Base-by-base conservation (phyloP, 2,888 invertebrate species). In the Cerastis leucographa region DNA sequence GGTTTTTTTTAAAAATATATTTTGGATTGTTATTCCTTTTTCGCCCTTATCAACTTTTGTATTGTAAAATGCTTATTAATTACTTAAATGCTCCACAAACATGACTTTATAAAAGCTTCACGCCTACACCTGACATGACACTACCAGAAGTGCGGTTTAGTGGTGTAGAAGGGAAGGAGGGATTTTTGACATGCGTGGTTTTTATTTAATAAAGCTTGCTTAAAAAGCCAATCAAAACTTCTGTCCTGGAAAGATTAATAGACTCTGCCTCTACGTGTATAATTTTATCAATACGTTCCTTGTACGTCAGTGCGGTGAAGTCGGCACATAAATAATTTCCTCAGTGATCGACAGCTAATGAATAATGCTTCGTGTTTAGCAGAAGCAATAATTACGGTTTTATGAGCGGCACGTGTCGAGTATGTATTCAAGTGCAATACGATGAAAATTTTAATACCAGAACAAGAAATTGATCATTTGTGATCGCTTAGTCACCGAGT, bases 311-410 rank as follows among this genome's bases (percentile, higher is more conserved):
- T 59, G 72, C 62, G 56, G 67, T 62, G 69, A 85, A 61, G 35
- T 51, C 74, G 19, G 40, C 51, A 56, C 61, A 72, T 81, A 59
- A 73, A 73, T 85, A 56, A 82, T 74, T 68, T 70, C 51, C 19
- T 65, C 40, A 73, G 25, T 70, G 70, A 85, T 83, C 51, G 77
- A 77, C 56, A 61, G 64, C 25, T 65, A 49, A 71, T 76, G 74
- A 77, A 86, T 86, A 71, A 85, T 83, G 65, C 78, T 85, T 65
- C 49, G 61, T 82, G 61, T 54, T 76, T 62, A 77, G 56, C 61
- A 68, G 61, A 69, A 85, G 62, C 40, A n/a, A 77, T 73, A 70
- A 81, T 73, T 73, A 68, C 67, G 35, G 51, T 61, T 74, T 62
- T 65, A 83, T 80, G 67, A 40, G n/a, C 14, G 46, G 83, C 86